Evolutionary conservation across 2,113 vertebrate genomes (phyloP).

Genomic region (Scomber colias): DNA sequence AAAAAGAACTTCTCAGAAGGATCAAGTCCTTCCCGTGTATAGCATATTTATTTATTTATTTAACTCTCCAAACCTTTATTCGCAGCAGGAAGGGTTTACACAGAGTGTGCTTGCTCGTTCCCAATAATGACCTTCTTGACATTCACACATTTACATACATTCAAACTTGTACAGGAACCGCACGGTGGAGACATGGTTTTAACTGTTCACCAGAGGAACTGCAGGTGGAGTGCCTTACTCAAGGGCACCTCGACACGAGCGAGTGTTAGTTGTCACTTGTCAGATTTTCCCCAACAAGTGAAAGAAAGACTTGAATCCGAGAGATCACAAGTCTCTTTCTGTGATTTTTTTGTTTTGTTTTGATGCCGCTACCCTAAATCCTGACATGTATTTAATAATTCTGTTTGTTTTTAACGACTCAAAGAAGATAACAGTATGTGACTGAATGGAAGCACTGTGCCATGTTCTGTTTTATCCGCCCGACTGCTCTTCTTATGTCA

Average conservation of each 20-base stretch:
- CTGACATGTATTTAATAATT: slow-evolving; percentile 14
- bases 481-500: slow-evolving; percentile 10
- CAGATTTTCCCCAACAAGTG: neutral
- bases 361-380: slow-evolving; percentile 32
- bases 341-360: slow-evolving; percentile 14
- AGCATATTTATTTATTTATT: slow-evolving; percentile 87
- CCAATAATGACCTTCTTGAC: neutral
- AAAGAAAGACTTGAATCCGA: slow-evolving; percentile 10
- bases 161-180: slow-evolving; percentile 18
- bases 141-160: slow-evolving; percentile 19
- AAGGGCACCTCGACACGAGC: slow-evolving; percentile 38
- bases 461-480: slow-evolving; percentile 19
- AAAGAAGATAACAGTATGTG: slow-evolving; percentile 11
- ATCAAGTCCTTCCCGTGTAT: slow-evolving; percentile 66
- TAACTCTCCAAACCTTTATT: slow-evolving; percentile 54
- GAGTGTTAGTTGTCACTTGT: no score
- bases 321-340: slow-evolving; percentile 22
- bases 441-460: slow-evolving; percentile 53
- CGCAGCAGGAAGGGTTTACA: slow-evolving; percentile 26
- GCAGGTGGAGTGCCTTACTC: slow-evolving; percentile 76
- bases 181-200: slow-evolving; percentile 5
- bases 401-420: slow-evolving; percentile 22
- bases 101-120: slow-evolving; percentile 15
- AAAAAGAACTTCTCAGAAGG: slow-evolving; percentile 50
- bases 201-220: slow-evolving; percentile 45